These are phyloP conservation scores for Drosophila kikkawai DNA, from an alignment of 1,140 invertebrate genomes.

Conservation along the genomic window DNA sequence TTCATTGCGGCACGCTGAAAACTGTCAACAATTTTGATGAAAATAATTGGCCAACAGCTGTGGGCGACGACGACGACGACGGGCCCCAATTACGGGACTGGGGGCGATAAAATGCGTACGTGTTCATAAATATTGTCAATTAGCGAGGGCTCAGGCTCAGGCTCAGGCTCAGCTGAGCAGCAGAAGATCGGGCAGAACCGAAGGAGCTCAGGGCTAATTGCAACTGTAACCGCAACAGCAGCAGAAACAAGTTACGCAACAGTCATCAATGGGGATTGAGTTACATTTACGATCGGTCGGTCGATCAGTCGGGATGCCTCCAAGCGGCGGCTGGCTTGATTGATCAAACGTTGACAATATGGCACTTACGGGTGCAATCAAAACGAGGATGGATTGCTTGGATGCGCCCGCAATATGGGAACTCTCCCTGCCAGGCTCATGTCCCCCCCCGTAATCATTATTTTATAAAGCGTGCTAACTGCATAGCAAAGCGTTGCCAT, in stretches of 20 bases:
- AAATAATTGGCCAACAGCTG: slow-evolving; percentile 76
- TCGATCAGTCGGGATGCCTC: slow-evolving; percentile 15
- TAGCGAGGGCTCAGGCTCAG: slow-evolving; percentile 43
- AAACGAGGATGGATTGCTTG: slow-evolving; percentile 36
- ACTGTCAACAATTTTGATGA: slow-evolving; percentile 82
- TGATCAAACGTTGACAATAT: slow-evolving; percentile 83
- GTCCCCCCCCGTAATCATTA: slow-evolving; percentile 60
- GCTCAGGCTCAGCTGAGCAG: slow-evolving; percentile 20
- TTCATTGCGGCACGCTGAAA: slow-evolving; percentile 71
- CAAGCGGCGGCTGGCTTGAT: slow-evolving; percentile 68
- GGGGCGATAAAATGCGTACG: slow-evolving; percentile 81
- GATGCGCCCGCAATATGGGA: slow-evolving; percentile 22
- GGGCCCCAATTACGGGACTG: slow-evolving; percentile 67
- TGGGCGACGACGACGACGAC: slow-evolving; percentile 53
- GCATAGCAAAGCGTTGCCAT: slow-evolving; percentile 81
- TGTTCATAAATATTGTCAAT: slow-evolving; percentile 85
- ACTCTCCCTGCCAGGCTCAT: not conserved
- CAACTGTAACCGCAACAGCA: slow-evolving; percentile 37
- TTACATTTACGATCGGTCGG: slow-evolving; percentile 76
- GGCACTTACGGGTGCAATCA: slow-evolving; percentile 82
- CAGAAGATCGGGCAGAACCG: slow-evolving; percentile 38
- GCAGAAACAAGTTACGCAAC: slow-evolving; percentile 77
- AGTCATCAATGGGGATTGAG: slow-evolving; percentile 78
- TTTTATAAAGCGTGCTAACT: slow-evolving; percentile 83
- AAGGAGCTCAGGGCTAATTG: slow-evolving; percentile 65